Evolutionary conservation across 2,888 invertebrate species (phyloP), one percentile per base, ranked within the genome.

Genomic region (Scaptomyza polygonia): DNA sequence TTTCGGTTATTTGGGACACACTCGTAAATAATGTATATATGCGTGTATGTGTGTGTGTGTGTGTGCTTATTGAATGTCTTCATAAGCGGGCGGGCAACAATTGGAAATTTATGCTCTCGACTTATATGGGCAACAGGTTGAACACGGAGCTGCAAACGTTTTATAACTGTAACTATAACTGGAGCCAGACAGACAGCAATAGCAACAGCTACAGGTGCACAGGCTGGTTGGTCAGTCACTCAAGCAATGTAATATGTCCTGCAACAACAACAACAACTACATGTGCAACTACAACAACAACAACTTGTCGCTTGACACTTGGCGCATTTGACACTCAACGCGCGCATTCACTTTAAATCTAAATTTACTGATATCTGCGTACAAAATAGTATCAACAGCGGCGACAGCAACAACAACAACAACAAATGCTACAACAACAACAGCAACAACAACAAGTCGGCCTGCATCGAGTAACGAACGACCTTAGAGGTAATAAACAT

Each of bases 321-420:
- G 73, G 88, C 81, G 88, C 88, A 83, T 88, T 85, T 85, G 85
- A 85, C 85, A 85, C 85, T 87, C 88, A 87, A 88, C 85, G 85
- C 85, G 85, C 85, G 85, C 85, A 85, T 88, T 85, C 85, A 85
- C 88, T 88, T 88, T 88, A 88, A 85, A 85, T 85, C 85, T 86
- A 88, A 85, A 88, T 85, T 88, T 85, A 85, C 85, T 88, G 85
- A 85, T 85, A 85, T 88, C 85, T 79, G 88, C 88, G 83, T 86
- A 85, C 88, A 87, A 85, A 85, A 88, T 88, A 85, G 79, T 88
- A 85, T 85, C 85, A 85, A 80, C 87, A 85, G 68, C 82, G 80
- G 86, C 79, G 81, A 86, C 84, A 79, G 83, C 76, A 72, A 64
- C 75, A 83, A 65, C 76, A 72, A 64, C 75, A 83, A 65, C 66